Evolutionary conservation across 2,888 invertebrate species (phyloP), one percentile per base, ranked within the genome.

Genomic region (Mylabris sibirica): DNA sequence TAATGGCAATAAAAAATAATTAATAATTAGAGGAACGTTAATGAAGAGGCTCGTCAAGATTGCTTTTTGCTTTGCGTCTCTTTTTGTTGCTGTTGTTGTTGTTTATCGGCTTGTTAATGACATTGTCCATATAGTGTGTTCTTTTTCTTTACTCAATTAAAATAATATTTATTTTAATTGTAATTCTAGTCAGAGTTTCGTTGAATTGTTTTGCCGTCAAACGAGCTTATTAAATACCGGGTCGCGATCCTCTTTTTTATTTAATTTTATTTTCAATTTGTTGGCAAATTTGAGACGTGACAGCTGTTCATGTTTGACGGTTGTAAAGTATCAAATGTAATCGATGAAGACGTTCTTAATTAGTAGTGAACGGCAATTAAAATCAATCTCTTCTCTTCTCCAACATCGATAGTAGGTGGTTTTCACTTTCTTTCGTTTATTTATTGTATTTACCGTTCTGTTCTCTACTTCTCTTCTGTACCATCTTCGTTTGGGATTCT

Each of bases 91-190:
- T 17, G 6, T 22, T 11, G 49, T 53, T 22, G 17, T 49, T 49
- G 49, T 49, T 20, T 49, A 44, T 49, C 20, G 49, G 49, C 49
- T 20, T 49, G 20, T 20, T 49, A 49, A 49, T 49, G 49, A 49
- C 20, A 49, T 49, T 49, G 49, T 11, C n/a, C n/a, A n/a, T n/a
- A 20, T 20, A 11, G 12, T 53, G 3, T 30, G 30, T 30, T 30
- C 5, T 30, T 30, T 30, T 30, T 30, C 30, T 53, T 12, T 24
- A 20, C 49, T 20, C 53, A 53, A 53, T 53, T 53, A 53, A 53
- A 53, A 53, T 12, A 53, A 53, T 53, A 53, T 53, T 53, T 53
- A 53, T 22, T 53, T 53, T 53, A 53, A 53, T 53, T 53, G 53
- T 24, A 24, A 53, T 53, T 53, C 49, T 20, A 49, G 49, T 49